phyloP scores from a whole-genome alignment of 2,113 vertebrate genomes.

The Felis chaus region DNA sequence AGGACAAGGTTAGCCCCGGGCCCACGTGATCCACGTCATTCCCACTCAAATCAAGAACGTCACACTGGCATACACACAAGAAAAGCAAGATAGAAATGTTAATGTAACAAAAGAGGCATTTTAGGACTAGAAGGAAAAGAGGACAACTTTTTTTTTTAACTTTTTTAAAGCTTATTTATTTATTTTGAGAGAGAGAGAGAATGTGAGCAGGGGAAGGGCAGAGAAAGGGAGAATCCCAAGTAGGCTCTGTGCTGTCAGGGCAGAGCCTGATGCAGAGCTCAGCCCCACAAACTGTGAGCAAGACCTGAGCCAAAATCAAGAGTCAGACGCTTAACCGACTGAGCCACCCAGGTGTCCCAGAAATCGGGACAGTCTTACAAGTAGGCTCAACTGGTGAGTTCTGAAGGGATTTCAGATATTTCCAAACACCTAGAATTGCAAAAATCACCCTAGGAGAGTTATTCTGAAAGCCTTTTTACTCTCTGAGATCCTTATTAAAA shows the following conservation, averaged over 20 bases:
- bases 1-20: background rate
- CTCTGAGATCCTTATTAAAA: background rate
- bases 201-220: too few relatives aligned
- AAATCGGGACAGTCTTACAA: background rate
- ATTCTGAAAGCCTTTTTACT: background rate
- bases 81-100: background rate
- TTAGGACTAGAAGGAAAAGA: background rate
- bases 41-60: background rate
- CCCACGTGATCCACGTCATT: background rate
- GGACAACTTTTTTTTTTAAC: background rate
- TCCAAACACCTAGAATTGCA: background rate
- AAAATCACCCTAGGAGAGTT: background rate
- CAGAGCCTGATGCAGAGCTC: too few relatives aligned
- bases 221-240: too few relatives aligned
- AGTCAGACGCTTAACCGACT: too few relatives aligned
- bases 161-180: too few relatives aligned
- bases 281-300: too few relatives aligned
- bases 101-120: background rate
- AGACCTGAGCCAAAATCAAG: too few relatives aligned
- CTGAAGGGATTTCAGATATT: background rate
- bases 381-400: too few relatives aligned
- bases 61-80: background rate
- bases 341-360: too few relatives aligned
- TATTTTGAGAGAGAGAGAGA: too few relatives aligned
- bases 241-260: too few relatives aligned